A percentile compares a stretch with the other conserved stretches of the same genome.
Evolutionary conservation across 2,113 vertebrate species (phyloP).

Genomic region (Elgaria multicarinata): DNA sequence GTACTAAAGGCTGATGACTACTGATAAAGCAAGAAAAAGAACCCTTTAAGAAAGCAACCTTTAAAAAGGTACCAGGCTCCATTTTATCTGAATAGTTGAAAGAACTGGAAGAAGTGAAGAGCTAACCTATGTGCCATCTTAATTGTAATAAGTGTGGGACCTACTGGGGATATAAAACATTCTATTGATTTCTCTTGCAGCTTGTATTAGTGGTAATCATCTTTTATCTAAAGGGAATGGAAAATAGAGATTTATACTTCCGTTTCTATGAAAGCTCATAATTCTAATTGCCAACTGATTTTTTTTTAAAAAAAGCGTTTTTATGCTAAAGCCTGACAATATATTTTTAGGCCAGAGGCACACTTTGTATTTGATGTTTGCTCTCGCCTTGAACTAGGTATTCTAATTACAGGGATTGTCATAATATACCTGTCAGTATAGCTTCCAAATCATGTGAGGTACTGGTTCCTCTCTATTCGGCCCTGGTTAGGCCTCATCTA

Average conservation of each 20-base stretch:
- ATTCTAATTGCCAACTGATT: slow-evolving; percentile 8
- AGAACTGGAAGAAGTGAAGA: not conserved
- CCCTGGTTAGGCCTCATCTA: too few species aligned
- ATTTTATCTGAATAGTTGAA: not conserved
- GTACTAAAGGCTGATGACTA: not conserved
- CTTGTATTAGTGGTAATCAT: not conserved
- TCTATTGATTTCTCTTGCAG: not conserved
- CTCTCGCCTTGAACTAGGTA: not conserved
- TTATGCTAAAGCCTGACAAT: not conserved
- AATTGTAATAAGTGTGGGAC: slow-evolving; percentile 7
- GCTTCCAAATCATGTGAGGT: too few species aligned
- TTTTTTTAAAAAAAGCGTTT: not conserved
- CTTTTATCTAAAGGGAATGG: slow-evolving; percentile 13
- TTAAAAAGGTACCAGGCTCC: not conserved
- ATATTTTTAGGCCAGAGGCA: not conserved
- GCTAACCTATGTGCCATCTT: not conserved
- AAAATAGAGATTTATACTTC: not conserved
- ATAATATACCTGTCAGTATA: too few species aligned
- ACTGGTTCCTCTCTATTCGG: too few species aligned
- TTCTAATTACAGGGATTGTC: not conserved
- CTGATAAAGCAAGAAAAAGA: not conserved
- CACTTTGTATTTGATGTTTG: not conserved
- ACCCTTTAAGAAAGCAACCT: not conserved
- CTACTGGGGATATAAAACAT: slow-evolving; percentile 19
- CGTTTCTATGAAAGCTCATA: not conserved